Evolutionary conservation across 2,888 invertebrate genomes (phyloP).

Genomic region (Lasioglossum pauxillum): DNA sequence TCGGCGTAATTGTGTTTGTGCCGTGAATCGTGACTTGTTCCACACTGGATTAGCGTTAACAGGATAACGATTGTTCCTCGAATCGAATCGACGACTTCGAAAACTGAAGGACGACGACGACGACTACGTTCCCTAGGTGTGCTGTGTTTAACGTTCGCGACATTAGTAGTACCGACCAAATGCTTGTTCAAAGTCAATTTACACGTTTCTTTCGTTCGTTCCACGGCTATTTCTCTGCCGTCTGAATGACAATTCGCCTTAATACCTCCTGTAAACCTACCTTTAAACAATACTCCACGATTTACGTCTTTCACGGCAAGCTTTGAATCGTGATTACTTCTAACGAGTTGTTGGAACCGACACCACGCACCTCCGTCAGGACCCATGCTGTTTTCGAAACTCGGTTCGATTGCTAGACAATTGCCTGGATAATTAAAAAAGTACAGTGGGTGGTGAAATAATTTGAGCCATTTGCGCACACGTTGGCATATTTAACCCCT

Average conservation of each 20-base stretch:
- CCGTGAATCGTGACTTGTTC: slow-evolving; percentile 39
- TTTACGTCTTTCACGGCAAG: not conserved
- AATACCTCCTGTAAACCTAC: slow-evolving; percentile 1
- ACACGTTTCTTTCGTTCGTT: not conserved
- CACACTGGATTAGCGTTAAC: slow-evolving; percentile 49
- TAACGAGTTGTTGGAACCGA: not conserved
- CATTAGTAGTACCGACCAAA: slow-evolving; percentile 21
- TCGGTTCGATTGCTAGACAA: too few species aligned
- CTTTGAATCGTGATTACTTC: slow-evolving; percentile 1
- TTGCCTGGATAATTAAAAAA: not conserved
- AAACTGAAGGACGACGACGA: slow-evolving; percentile 8
- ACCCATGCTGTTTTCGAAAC: not conserved
- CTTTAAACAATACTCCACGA: slow-evolving; percentile 1
- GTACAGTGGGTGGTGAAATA: not conserved
- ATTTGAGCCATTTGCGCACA: not conserved
- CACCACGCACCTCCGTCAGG: not conserved
- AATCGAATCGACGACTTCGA: slow-evolving; percentile 49
- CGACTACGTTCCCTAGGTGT: not conserved
- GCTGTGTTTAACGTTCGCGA: slow-evolving; percentile 21
- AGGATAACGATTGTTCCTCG: slow-evolving; percentile 47
- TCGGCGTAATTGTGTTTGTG: slow-evolving; percentile 49
- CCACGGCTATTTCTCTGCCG: not conserved
- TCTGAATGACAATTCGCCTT: slow-evolving; percentile 30
- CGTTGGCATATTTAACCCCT: too few species aligned
- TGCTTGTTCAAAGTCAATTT: slow-evolving; percentile 8